Evolutionary conservation across 2,797 vertebrate species (phyloP).

Genomic region (Lacerta viridis): DNA sequence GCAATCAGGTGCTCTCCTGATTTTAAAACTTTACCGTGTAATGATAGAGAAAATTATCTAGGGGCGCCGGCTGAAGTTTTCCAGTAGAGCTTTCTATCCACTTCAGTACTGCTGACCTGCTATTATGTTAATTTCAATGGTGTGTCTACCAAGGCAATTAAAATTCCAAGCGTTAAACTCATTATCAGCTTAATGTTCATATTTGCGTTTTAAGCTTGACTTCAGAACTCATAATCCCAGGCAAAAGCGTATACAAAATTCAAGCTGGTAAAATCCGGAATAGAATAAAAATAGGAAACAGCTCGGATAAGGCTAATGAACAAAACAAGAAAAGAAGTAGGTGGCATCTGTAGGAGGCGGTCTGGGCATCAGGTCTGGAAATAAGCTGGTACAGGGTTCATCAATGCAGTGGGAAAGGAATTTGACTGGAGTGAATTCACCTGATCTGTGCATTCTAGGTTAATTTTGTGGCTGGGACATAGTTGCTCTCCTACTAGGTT

Average conservation of each 20-base stretch:
- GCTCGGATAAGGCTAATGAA: conserved; percentile 13
- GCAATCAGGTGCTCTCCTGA: conserved; percentile 32
- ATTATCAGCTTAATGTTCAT: conserved; percentile 40
- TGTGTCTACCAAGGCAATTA: conserved; percentile 51
- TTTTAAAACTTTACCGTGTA: not conserved
- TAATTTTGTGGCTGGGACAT: not conserved
- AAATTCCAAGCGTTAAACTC: conserved; percentile 44
- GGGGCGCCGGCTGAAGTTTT: conserved; percentile 45
- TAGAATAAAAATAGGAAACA: conserved; percentile 50
- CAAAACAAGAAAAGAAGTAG: conserved; percentile 18
- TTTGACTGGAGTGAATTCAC: not conserved
- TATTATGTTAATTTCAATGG: conserved; percentile 46
- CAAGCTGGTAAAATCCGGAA: conserved; percentile 33
- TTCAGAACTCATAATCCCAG: conserved; percentile 38
- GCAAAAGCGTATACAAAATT: conserved; percentile 34
- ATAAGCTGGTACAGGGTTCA: not conserved
- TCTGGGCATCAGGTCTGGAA: not conserved
- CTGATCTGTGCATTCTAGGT: not conserved
- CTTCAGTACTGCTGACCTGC: conserved; percentile 31
- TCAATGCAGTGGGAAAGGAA: not conserved
- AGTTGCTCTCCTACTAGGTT: not conserved
- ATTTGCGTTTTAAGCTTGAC: conserved; percentile 40
- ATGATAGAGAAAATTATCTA: not conserved
- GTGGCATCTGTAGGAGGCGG: not conserved
- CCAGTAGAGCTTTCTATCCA: conserved; percentile 20